Percentiles rank a stretch among this genome's conserved stretches.
Conservation (phyloP, 2,888 invertebrate genomes). For the Hybos culiciformis region DNA sequence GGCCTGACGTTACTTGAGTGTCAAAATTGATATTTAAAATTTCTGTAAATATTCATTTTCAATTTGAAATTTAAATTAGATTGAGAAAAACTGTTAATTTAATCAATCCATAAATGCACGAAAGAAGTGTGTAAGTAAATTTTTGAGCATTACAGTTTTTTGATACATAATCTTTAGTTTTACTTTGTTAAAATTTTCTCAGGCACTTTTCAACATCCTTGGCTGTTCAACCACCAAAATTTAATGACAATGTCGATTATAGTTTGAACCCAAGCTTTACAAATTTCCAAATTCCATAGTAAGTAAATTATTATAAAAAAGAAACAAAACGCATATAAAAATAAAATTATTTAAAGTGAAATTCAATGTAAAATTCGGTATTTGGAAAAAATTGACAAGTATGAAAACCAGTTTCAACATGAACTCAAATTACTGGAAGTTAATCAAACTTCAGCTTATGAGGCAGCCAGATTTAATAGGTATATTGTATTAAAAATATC, state of each 20-base stretch:
- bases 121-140: too few relatives aligned
- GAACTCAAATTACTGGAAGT: background rate
- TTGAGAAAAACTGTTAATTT: too few relatives aligned
- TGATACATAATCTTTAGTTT: too few relatives aligned
- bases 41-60: too few relatives aligned
- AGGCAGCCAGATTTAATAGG: background rate
- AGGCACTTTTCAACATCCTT: too few relatives aligned
- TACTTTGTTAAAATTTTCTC: too few relatives aligned
- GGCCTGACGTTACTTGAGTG: too few relatives aligned
- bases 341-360: background rate
- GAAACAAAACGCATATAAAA: background rate
- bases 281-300: background rate
- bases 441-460: background rate
- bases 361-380: background rate
- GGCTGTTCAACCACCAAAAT: too few relatives aligned
- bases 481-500: background rate
- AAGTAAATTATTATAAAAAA: background rate
- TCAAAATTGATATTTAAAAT: too few relatives aligned
- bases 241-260: background rate
- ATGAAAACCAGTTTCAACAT: background rate
- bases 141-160: too few relatives aligned
- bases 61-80: too few relatives aligned
- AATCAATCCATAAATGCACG: too few relatives aligned
- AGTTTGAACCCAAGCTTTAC: background rate
- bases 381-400: background rate